phyloP scores from a whole-genome alignment of 35 echinoderm and acorn worm genomes.

The Lytechinus variegatus region DNA sequence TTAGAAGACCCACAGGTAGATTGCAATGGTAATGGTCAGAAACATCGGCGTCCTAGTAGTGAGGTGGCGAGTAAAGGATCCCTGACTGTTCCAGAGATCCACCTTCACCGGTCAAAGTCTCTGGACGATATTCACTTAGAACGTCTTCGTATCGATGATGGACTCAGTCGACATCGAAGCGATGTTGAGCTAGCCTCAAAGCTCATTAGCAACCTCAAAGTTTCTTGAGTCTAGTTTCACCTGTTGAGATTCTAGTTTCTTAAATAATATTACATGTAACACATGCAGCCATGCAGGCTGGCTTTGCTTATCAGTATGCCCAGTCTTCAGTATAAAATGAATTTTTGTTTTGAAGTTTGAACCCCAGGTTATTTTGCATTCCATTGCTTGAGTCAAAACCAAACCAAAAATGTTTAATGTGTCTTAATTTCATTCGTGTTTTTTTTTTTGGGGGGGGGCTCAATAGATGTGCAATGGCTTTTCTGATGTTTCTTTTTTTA shows the following conservation, averaged over 20 bases:
- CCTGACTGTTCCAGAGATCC: background rate
- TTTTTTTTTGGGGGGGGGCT: background rate
- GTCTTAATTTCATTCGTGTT: background rate
- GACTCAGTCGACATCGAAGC: slow-evolving; percentile 19
- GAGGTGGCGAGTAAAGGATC: background rate
- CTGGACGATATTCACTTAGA: slow-evolving; percentile 60
- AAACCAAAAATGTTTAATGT: background rate
- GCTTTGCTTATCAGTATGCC: background rate
- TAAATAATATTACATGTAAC: background rate
- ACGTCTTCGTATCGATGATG: background rate
- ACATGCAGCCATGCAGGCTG: background rate
- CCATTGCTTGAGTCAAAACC: background rate
- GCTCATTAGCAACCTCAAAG: slow-evolving; percentile 59
- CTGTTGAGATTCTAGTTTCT: background rate
- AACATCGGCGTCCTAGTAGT: background rate
- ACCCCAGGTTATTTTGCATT: background rate
- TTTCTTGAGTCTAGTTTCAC: slow-evolving; percentile 36
- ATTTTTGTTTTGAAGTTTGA: background rate
- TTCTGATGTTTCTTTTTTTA: background rate
- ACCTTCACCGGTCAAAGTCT: slow-evolving; percentile 68
- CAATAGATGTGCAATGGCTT: background rate
- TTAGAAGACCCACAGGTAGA: slow-evolving; percentile 32
- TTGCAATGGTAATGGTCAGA: background rate
- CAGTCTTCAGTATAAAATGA: background rate
- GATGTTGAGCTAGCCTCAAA: slow-evolving; percentile 73